A percentile compares a stretch with the other conserved stretches of the same genome.
Evolutionary conservation across 2,797 vertebrate species (phyloP).

Genomic region (Lophius americanus): DNA sequence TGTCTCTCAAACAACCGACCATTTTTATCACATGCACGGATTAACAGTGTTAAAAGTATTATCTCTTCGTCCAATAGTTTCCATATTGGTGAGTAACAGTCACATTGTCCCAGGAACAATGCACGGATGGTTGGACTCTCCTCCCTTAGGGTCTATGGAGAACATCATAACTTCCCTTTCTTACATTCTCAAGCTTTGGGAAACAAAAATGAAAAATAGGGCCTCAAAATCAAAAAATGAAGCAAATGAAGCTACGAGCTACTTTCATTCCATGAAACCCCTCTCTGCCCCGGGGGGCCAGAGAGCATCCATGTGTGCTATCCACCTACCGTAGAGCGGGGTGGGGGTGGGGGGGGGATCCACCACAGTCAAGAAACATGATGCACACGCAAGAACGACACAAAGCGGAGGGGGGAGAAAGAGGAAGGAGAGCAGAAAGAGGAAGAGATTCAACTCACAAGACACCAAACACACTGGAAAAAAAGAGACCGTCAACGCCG

Average conservation of each 20-base stretch:
- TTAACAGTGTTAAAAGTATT: slow-evolving; percentile 73
- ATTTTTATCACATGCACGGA: slow-evolving; percentile 83
- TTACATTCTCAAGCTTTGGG: slow-evolving; percentile 77
- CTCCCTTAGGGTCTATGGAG: slow-evolving; percentile 77
- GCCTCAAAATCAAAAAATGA: slow-evolving; percentile 33
- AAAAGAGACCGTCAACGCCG: slow-evolving; percentile 74
- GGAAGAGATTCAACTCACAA: slow-evolving; percentile 84
- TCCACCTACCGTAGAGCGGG: slow-evolving; percentile 87
- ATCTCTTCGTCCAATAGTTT: slow-evolving; percentile 67
- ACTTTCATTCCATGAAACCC: slow-evolving; percentile 81
- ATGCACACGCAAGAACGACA: slow-evolving; percentile 82
- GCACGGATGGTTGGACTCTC: slow-evolving; percentile 67
- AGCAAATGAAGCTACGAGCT: slow-evolving; percentile 77
- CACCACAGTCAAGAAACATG: slow-evolving; percentile 81
- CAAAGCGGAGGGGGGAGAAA: slow-evolving; percentile 57
- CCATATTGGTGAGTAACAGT: slow-evolving; percentile 73
- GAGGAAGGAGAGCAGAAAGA: slow-evolving; percentile 79
- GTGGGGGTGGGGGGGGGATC: slow-evolving; percentile 59
- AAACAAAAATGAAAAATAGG: slow-evolving; percentile 23
- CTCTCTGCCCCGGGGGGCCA: slow-evolving; percentile 60
- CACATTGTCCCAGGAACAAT: slow-evolving; percentile 75
- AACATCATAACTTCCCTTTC: slow-evolving; percentile 78
- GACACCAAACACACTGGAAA: slow-evolving; percentile 77
- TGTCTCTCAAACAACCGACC: slow-evolving; percentile 76
- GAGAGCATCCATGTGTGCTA: slow-evolving; percentile 70